phyloP scores from a whole-genome alignment of 2,113 vertebrate genomes.

The Gambusia affinis region DNA sequence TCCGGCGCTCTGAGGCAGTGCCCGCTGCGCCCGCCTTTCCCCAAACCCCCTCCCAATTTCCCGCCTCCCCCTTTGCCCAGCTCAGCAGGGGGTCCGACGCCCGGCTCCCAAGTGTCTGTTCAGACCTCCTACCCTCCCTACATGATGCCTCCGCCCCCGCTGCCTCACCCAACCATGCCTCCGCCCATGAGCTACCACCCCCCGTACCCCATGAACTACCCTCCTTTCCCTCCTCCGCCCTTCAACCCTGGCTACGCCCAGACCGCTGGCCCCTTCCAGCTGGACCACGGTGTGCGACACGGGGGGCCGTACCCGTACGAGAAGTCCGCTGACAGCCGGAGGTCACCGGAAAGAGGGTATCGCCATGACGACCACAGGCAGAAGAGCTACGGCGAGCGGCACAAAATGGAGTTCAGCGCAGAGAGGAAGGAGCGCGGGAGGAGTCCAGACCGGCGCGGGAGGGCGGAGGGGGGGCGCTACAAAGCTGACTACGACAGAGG shows the following conservation, averaged over 20 bases:
- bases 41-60: constrained; percentile 85
- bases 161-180: constrained; percentile 81
- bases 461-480: constrained; percentile 84
- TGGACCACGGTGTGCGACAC: constrained; percentile 82
- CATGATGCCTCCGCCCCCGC: constrained; percentile 84
- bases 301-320: constrained; percentile 83
- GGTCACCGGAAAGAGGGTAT: constrained; percentile 86
- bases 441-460: constrained; percentile 82
- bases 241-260: constrained; percentile 83
- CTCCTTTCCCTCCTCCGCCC: constrained; percentile 81
- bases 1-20: constrained; percentile 83
- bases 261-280: constrained; percentile 73
- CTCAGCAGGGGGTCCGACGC: constrained; percentile 71
- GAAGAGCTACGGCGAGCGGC: constrained; percentile 85
- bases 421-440: constrained; percentile 89
- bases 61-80: constrained; percentile 87
- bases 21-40: constrained; percentile 84
- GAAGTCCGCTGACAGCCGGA: constrained; percentile 80
- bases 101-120: constrained; percentile 71
- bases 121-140: constrained; percentile 89
- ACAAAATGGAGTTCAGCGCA: constrained; percentile 77
- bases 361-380: constrained; percentile 87
- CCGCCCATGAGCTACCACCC: constrained; percentile 87
- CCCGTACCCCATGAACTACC: constrained; percentile 85
- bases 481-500: constrained; percentile 86